These are phyloP conservation scores for Tenthredo distinguenda DNA, from an alignment of 2,888 invertebrate species.

Conservation along the genomic window DNA sequence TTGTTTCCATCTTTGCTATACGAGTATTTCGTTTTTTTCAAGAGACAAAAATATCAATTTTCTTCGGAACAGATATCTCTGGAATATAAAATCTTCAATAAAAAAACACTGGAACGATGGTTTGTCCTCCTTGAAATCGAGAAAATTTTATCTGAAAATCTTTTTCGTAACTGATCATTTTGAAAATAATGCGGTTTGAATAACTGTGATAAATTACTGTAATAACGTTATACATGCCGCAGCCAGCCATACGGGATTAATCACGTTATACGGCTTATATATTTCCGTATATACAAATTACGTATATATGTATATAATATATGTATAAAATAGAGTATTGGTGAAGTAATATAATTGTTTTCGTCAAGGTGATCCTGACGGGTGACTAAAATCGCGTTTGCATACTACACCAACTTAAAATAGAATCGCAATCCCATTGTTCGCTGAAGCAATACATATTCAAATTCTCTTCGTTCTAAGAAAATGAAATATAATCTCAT, in stretches of 20 bases:
- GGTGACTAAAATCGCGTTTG: constrained; percentile 14
- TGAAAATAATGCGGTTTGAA: not conserved
- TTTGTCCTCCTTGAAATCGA: not conserved
- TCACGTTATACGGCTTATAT: constrained; percentile 17
- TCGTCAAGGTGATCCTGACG: constrained; percentile 29
- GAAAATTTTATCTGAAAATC: not conserved
- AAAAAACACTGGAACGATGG: not conserved
- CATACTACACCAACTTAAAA: not conserved
- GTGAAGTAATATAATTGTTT: constrained; percentile 20
- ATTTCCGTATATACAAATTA: not conserved
- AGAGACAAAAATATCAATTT: not conserved
- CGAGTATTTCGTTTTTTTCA: not conserved
- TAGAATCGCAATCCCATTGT: constrained; percentile 35
- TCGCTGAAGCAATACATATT: constrained; percentile 26
- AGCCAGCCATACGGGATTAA: not conserved
- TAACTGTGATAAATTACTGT: not conserved
- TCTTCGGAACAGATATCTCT: not conserved
- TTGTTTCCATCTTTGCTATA: not conserved
- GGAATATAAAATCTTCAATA: not conserved
- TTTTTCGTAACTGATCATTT: too few relatives aligned
- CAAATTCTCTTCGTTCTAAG: constrained; percentile 22
- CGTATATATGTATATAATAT: not conserved
- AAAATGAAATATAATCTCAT: constrained; percentile 12
- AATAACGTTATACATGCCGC: not conserved
- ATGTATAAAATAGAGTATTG: not conserved